Conservation (phyloP, 2,113 vertebrate genomes). For the Sinocyclocheilus anshuiensis region DNA sequence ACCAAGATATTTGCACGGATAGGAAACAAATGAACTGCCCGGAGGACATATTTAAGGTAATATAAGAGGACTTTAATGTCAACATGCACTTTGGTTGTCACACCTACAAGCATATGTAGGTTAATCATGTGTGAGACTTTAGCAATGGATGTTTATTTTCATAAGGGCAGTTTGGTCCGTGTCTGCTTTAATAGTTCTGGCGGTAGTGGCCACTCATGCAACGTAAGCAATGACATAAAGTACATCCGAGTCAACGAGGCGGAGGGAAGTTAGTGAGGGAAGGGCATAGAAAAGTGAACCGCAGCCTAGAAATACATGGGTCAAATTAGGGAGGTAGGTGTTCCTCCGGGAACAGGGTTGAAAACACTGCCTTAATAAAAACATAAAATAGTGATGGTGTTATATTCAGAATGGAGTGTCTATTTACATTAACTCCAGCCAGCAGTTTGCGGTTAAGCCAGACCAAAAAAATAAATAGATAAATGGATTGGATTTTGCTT, state of each 20-base stretch:
- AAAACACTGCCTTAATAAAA: neutral
- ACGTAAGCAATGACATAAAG: neutral
- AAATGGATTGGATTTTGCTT: neutral
- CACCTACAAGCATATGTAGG: no score
- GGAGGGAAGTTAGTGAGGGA: neutral
- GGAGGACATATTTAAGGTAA: slow-evolving; percentile 77
- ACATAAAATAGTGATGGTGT: neutral
- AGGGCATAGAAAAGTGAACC: neutral
- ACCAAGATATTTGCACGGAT: slow-evolving; percentile 66
- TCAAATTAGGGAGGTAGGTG: neutral
- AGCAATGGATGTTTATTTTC: no score
- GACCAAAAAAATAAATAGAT: neutral
- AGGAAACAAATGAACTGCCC: slow-evolving; percentile 65
- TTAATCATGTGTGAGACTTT: no score
- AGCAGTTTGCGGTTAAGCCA: neutral
- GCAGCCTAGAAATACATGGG: neutral
- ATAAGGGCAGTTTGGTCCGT: neutral
- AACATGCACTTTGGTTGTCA: neutral
- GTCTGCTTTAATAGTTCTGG: neutral
- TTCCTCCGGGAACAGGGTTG: neutral
- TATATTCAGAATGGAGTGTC: neutral
- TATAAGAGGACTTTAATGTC: neutral
- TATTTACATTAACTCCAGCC: neutral
- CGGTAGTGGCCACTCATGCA: neutral
- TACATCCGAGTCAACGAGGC: neutral